Percentiles rank a stretch among this genome's conserved stretches.
Evolutionary conservation across 2,888 invertebrate genomes (phyloP).

Genomic region (Mystacides longicornis): DNA sequence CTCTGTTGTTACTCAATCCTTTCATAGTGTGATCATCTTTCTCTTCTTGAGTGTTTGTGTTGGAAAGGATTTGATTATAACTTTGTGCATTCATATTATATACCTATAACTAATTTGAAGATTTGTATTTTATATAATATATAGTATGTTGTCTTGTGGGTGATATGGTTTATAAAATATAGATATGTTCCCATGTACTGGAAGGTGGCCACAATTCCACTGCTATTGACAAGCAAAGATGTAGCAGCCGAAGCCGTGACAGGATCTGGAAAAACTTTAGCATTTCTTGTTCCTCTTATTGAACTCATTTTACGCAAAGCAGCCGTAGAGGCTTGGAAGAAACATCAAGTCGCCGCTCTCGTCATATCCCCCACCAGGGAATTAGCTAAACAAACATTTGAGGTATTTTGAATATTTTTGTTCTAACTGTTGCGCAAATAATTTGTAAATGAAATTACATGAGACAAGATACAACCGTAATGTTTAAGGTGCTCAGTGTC

Average conservation of each 20-base stretch:
- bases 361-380: constrained; percentile 95
- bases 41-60: not conserved
- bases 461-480: not conserved
- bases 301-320: constrained; percentile 68
- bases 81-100: no score
- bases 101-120: no score
- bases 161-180: no score
- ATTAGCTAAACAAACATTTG: constrained; percentile 81
- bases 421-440: constrained; percentile 37
- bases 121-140: not conserved
- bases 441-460: constrained; percentile 5
- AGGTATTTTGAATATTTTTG: constrained; percentile 36
- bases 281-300: constrained; percentile 87
- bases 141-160: not conserved
- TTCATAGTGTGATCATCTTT: not conserved
- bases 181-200: no score
- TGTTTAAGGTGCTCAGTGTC: constrained; percentile 41
- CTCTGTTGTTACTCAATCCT: no score
- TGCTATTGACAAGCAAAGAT: constrained; percentile 85
- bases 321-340: constrained; percentile 55
- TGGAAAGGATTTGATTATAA: no score
- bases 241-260: constrained; percentile 98
- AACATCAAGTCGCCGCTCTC: constrained; percentile 76
- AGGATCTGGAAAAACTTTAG: constrained; percentile 96
- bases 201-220: constrained; percentile 82